Evolutionary conservation across 2,888 invertebrate genomes (phyloP).

Genomic region (Volucella inflata): DNA sequence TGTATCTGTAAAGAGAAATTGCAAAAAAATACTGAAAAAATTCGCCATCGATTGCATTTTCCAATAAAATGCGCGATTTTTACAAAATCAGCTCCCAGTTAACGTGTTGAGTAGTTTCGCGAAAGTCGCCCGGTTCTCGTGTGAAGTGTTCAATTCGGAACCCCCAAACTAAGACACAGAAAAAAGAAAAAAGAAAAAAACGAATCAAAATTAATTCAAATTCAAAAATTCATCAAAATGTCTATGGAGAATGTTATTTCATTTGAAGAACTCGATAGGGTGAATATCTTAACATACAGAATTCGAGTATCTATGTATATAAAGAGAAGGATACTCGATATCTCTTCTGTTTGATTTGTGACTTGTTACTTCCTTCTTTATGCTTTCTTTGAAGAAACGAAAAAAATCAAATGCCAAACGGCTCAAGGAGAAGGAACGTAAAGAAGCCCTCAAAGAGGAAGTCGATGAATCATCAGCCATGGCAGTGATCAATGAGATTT

Average conservation of each 20-base stretch:
- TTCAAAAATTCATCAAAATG: slow-evolving; percentile 76
- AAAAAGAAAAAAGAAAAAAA: background rate
- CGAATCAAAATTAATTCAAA: background rate
- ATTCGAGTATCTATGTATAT: background rate
- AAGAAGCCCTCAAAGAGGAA: slow-evolving; percentile 76
- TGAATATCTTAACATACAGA: slow-evolving; percentile 75
- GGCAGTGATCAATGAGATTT: slow-evolving; percentile 82
- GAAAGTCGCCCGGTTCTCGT: slow-evolving; percentile 41
- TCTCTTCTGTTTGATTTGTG: slow-evolving; percentile 34
- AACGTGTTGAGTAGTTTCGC: slow-evolving; percentile 54
- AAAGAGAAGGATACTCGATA: background rate
- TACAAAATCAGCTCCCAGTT: slow-evolving; percentile 57
- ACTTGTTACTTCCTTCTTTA: slow-evolving; percentile 44
- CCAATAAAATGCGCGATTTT: slow-evolving; percentile 64
- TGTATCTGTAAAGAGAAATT: slow-evolving; percentile 23
- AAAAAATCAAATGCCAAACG: slow-evolving; percentile 79
- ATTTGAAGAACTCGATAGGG: slow-evolving; percentile 81
- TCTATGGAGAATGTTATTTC: slow-evolving; percentile 81
- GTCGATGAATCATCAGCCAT: slow-evolving; percentile 81
- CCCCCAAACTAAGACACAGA: background rate
- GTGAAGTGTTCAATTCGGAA: slow-evolving; percentile 40
- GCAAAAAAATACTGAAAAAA: slow-evolving; percentile 22
- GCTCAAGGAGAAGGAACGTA: slow-evolving; percentile 78
- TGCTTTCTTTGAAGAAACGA: slow-evolving; percentile 79
- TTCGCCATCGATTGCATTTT: slow-evolving; percentile 60